phyloP scores from a whole-genome alignment of 2,113 vertebrate genomes.

The Ceuthmochares aereus region DNA sequence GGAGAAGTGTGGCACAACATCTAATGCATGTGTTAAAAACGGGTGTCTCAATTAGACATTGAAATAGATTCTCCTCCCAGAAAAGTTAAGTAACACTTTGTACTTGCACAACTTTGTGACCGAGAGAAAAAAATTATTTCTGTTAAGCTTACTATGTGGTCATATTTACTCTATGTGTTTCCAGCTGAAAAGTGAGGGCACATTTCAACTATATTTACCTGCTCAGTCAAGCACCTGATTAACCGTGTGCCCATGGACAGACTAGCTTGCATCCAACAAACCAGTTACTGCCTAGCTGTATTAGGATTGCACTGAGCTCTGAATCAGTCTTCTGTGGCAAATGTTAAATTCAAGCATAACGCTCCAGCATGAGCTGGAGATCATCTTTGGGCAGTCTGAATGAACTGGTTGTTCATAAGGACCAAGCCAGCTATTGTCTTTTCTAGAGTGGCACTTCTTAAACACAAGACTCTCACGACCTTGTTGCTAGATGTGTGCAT shows the following conservation, averaged over 20 bases:
- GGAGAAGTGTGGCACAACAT: not conserved
- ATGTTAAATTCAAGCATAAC: not conserved
- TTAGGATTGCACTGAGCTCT: not conserved
- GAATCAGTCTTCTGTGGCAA: not conserved
- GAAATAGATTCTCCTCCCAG: not conserved
- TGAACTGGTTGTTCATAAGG: not conserved
- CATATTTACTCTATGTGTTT: not conserved
- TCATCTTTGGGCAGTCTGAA: not conserved
- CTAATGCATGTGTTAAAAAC: not conserved
- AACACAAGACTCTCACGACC: fast-evolving
- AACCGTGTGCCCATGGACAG: not conserved
- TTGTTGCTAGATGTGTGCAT: not conserved
- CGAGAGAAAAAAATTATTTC: not conserved
- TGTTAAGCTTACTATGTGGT: not conserved
- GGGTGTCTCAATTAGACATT: not conserved
- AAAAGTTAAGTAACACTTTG: not conserved
- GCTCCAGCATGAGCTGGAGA: not conserved
- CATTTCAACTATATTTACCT: not conserved
- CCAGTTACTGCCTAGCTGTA: not conserved
- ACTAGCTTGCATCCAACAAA: not conserved
- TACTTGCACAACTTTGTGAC: not conserved
- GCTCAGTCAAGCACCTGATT: not conserved
- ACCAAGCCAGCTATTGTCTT: not conserved
- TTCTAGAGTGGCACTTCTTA: not conserved
- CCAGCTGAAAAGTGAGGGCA: not conserved